Base-by-base conservation (phyloP, 2,797 vertebrate genomes). In the Pseudotriccus pelzelni region DNA sequence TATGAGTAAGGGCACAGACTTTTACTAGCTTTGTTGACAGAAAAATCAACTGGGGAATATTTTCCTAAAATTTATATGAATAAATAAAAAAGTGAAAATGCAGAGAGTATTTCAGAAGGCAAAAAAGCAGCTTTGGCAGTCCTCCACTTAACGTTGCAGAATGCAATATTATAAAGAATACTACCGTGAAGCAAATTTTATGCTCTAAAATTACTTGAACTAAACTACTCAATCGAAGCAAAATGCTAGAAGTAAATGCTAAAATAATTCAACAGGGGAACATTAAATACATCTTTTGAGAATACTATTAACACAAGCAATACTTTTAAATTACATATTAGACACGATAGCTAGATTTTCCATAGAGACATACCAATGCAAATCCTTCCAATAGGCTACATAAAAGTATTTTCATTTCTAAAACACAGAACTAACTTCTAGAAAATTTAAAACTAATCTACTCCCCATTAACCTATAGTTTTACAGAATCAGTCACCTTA, bases 281-380 rank as follows among this genome's bases (percentile, higher is more conserved):
- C 82, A 83, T 66, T 84, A 95, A 84, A 84, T 37, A 89, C 22
- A 74, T 92, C 93, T 87, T 87, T 27, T 37, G 89, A 95, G 87
- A 94, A 80, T 83, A 93, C 52, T 82, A n/a, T 23, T 77, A 87
- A 89, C 30, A 85, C 68, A 79, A 92, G 60, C 63, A 74, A 73
- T 62, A 50, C 27, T 77, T 64, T 84, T 70, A 68, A 94, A 88
- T 44, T 87, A 79, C 24, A 2, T 46, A 81, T 76, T 73, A 95
- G 83, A 90, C 44, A 60, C 3, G 52, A 86, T 49, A 87, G 69
- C 47, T 58, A 70, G 60, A 70, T 93, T 89, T 93, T 90, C 81
- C 78, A 83, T 0, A 67, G 87, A 95, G 84, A 92, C 25, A 66
- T 25, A 83, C 34, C 90, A 94, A 87, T 27, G 28, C n/a, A 87